These are phyloP conservation scores for Astreopora myriophthalma DNA, from an alignment of 64 coral and sea anemone genomes.

Conservation along the genomic window DNA sequence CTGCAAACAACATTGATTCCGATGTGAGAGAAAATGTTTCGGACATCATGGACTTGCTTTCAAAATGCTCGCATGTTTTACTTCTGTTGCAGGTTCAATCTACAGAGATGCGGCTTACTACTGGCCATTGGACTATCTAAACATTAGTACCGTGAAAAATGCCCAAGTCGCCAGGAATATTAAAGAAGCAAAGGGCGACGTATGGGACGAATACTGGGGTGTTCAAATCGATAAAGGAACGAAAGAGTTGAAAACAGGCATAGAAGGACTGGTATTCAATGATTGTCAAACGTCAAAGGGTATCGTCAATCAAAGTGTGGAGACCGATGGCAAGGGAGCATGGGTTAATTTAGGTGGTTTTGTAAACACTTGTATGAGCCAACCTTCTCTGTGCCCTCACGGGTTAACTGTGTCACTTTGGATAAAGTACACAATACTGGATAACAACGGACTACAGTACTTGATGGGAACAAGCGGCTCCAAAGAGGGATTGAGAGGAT, in stretches of 20 bases:
- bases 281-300: constrained; percentile 7
- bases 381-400: constrained; percentile 74
- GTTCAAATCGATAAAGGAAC: constrained; percentile 63
- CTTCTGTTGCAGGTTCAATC: constrained; percentile 73
- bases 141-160: constrained; percentile 65
- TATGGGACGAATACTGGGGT: constrained; percentile 50
- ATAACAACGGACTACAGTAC: constrained; percentile 45
- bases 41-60: neutral
- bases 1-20: neutral
- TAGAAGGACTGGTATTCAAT: constrained; percentile 63
- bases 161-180: neutral
- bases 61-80: neutral
- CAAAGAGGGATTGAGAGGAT: constrained; percentile 64
- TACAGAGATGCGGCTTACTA: constrained; percentile 85
- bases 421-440: constrained; percentile 77
- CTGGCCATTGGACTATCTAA: constrained; percentile 87
- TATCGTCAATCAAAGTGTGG: constrained; percentile 70
- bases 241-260: constrained; percentile 49
- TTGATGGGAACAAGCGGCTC: constrained; percentile 94
- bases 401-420: constrained; percentile 90
- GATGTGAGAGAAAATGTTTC: neutral
- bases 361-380: constrained; percentile 87
- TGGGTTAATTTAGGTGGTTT: constrained; percentile 89
- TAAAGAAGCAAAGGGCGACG: neutral
- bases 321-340: constrained; percentile 78